These are phyloP conservation scores for Cricetomys ansorgei DNA, from an alignment of 2,113 vertebrate species.

Conservation along the genomic window DNA sequence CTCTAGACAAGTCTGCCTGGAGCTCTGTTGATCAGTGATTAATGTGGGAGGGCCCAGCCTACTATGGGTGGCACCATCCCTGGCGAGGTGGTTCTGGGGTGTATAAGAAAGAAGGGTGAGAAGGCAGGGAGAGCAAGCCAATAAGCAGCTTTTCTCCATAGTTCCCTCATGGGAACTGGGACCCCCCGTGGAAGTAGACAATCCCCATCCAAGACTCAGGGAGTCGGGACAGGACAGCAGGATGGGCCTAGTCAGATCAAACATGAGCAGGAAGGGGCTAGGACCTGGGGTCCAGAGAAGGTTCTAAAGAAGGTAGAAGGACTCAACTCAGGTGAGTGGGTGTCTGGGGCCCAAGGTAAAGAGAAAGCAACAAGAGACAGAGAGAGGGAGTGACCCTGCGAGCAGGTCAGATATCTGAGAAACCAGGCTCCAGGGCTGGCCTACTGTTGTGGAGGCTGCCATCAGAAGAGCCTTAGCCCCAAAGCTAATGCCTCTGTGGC, in stretches of 20 bases:
- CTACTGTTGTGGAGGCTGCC: not conserved
- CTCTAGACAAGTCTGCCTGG: not conserved
- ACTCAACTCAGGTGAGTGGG: not conserved
- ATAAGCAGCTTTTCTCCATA: not conserved
- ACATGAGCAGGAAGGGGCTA: not conserved
- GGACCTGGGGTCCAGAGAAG: not conserved
- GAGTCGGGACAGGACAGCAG: not conserved
- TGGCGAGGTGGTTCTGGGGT: not conserved
- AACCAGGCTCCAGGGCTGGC: fast-evolving
- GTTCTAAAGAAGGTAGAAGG: not conserved
- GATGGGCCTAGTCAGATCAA: not conserved
- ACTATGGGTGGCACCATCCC: not conserved
- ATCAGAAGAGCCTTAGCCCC: not conserved
- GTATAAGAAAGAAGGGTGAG: not conserved
- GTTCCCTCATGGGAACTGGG: not conserved
- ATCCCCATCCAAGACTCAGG: no score
- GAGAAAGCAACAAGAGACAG: not conserved
- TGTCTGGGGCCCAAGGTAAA: not conserved
- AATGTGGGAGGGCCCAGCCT: not conserved
- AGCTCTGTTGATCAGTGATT: not conserved
- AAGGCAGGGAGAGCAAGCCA: not conserved
- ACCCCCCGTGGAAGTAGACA: not conserved
- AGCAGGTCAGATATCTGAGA: not conserved
- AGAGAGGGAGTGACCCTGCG: not conserved
- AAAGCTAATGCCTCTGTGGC: not conserved